Percentiles rank a stretch among this genome's conserved stretches.
Conservation (phyloP, 2,113 vertebrate species). For the Istiophorus platypterus region DNA sequence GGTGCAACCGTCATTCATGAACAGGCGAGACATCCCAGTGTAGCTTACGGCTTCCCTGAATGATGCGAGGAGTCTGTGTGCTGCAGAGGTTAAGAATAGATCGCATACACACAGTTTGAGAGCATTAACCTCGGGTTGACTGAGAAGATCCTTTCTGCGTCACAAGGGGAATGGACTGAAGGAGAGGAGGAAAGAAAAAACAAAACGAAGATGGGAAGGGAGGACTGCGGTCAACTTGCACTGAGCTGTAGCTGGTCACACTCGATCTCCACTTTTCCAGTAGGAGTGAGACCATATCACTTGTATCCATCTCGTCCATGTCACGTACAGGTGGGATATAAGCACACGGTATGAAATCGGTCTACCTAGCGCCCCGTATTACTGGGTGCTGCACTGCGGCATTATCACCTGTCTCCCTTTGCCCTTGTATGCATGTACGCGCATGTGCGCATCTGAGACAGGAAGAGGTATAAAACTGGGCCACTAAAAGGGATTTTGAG, state of each 20-base stretch:
- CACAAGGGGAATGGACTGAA: conserved; percentile 33
- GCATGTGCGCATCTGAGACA: conserved; percentile 5
- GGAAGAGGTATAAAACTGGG: conserved; percentile 62
- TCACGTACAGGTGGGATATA: conserved; percentile 28
- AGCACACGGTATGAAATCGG: not conserved
- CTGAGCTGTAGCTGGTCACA: conserved; percentile 9
- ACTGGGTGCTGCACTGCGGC: conserved; percentile 57
- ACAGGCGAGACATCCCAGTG: conserved; percentile 7
- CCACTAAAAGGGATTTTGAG: conserved; percentile 41
- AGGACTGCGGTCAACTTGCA: not conserved
- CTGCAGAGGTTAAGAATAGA: conserved; percentile 41
- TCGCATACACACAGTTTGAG: conserved; percentile 49
- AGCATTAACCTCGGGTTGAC: conserved; percentile 40
- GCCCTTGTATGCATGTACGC: conserved; percentile 5
- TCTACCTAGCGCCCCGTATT: not conserved
- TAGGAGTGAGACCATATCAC: conserved; percentile 12
- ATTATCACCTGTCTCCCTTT: conserved; percentile 38
- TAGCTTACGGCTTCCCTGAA: conserved; percentile 7
- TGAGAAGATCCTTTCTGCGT: conserved; percentile 38
- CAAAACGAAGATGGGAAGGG: conserved; percentile 1
- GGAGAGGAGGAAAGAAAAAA: not conserved
- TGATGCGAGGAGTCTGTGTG: not conserved
- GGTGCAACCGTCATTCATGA: not conserved
- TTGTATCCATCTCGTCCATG: not conserved
- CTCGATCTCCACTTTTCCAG: conserved; percentile 42